phyloP scores from a whole-genome alignment of 2,113 vertebrate genomes.

The Mormyrus iriodes region DNA sequence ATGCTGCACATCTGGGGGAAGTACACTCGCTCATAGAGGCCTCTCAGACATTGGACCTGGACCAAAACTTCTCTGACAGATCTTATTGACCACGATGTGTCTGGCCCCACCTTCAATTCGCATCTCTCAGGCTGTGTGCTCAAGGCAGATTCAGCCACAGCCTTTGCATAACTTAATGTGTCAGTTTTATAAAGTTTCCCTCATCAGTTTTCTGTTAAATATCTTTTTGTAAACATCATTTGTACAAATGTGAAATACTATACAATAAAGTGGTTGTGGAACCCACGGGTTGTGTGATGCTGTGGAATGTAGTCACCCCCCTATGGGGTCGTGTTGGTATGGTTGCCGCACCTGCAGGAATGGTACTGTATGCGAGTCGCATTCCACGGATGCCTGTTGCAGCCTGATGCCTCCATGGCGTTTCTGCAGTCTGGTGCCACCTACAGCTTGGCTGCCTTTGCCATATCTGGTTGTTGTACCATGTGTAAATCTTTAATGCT shows the following conservation, averaged over 20 bases:
- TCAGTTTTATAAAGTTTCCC: background rate
- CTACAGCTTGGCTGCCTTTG: background rate
- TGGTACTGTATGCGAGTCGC: conserved; percentile 13
- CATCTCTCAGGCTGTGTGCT: background rate
- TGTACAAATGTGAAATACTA: conserved; percentile 62
- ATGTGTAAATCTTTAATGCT: background rate
- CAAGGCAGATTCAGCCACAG: background rate
- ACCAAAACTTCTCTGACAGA: conserved; percentile 71
- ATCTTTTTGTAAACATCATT: conserved; percentile 37
- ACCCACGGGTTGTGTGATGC: background rate
- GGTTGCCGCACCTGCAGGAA: conserved; percentile 31
- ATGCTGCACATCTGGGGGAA: conserved; percentile 99
- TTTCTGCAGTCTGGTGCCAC: background rate
- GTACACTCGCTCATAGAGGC: conserved; percentile 84
- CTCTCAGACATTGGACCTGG: conserved; percentile 65
- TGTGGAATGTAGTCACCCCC: background rate
- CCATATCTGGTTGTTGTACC: background rate
- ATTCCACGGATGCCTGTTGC: background rate
- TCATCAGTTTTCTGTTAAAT: conserved; percentile 43
- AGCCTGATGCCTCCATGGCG: background rate
- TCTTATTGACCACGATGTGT: background rate
- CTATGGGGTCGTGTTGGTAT: conserved; percentile 6
- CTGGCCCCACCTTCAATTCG: conserved; percentile 43
- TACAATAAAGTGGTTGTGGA: conserved; percentile 55
- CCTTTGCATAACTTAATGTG: conserved; percentile 25